Conservation (phyloP, 1,140 invertebrate species). For the Drosophila lowei region DNA sequence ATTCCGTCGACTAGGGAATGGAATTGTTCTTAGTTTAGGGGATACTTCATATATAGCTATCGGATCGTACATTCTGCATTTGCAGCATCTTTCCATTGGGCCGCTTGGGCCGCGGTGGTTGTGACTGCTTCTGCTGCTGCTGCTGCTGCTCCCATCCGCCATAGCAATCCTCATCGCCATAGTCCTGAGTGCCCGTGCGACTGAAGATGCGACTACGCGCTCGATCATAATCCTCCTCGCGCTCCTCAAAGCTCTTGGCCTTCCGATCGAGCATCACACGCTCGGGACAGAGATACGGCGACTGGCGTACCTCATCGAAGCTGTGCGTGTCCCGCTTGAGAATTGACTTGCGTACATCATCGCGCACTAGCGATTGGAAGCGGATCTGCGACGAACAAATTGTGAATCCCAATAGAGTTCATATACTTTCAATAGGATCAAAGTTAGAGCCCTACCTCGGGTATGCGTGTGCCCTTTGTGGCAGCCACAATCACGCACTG, state of each 20-base stretch:
- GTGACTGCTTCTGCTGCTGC: conserved; percentile 56
- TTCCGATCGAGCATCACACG: conserved; percentile 87
- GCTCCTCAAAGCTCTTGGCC: conserved; percentile 95
- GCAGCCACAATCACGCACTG: conserved; percentile 89
- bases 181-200: conserved; percentile 83
- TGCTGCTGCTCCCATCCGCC: conserved; percentile 59
- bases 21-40: neutral
- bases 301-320: conserved; percentile 86
- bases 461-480: conserved; percentile 90
- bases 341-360: conserved; percentile 90
- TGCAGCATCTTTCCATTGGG: conserved; percentile 79
- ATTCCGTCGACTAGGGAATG: conserved; percentile 84
- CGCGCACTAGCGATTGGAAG: conserved; percentile 87
- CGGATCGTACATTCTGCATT: conserved; percentile 70
- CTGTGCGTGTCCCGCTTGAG: conserved; percentile 92
- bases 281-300: conserved; percentile 84
- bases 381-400: conserved; percentile 73
- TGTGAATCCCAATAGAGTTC: neutral
- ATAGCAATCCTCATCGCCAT: conserved; percentile 61
- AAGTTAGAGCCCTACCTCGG: conserved; percentile 77
- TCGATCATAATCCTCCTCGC: conserved; percentile 94
- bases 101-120: conserved; percentile 62
- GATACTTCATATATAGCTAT: neutral
- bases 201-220: conserved; percentile 91
- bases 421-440: no score